Percentiles rank a stretch among this genome's conserved stretches.
Evolutionary conservation across 2,797 vertebrate genomes (phyloP).

Genomic region (Holocentrus rufus): DNA sequence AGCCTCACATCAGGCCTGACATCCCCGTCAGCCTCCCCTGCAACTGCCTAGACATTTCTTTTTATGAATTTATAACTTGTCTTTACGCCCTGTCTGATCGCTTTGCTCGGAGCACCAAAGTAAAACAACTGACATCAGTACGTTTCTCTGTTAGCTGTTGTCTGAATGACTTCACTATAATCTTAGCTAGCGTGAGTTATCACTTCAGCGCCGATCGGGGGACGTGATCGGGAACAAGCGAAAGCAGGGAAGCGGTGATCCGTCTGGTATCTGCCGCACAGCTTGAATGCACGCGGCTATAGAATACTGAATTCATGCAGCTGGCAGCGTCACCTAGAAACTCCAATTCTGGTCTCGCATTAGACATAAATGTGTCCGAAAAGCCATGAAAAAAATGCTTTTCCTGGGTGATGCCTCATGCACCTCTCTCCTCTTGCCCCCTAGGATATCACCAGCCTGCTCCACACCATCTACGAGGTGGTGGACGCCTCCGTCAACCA

Average conservation of each 20-base stretch:
- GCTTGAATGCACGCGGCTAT: slow-evolving; percentile 23
- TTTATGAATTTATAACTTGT: slow-evolving; percentile 61
- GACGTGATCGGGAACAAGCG: neutral
- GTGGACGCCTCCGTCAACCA: slow-evolving; percentile 98
- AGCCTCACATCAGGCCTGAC: slow-evolving; percentile 43
- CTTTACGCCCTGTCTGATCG: slow-evolving; percentile 51
- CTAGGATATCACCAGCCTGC: slow-evolving; percentile 97
- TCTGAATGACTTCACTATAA: slow-evolving; percentile 55
- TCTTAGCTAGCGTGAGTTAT: slow-evolving; percentile 36
- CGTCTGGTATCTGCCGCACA: neutral
- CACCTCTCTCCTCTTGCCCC: neutral
- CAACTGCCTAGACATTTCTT: slow-evolving; percentile 45
- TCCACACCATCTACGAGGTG: slow-evolving; percentile 99
- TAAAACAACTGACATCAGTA: slow-evolving; percentile 57
- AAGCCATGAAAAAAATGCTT: neutral
- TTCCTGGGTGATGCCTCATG: neutral
- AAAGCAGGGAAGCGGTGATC: neutral
- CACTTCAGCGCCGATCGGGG: neutral
- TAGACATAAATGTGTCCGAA: no score
- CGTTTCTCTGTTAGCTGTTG: slow-evolving; percentile 39
- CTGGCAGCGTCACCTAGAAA: no score
- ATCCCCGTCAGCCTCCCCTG: slow-evolving; percentile 46
- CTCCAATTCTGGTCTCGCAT: no score
- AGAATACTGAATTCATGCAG: slow-evolving; percentile 13
- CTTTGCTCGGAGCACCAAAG: slow-evolving; percentile 54